phyloP scores from a whole-genome alignment of 2,113 vertebrate genomes.

The Microtus ochrogaster region DNA sequence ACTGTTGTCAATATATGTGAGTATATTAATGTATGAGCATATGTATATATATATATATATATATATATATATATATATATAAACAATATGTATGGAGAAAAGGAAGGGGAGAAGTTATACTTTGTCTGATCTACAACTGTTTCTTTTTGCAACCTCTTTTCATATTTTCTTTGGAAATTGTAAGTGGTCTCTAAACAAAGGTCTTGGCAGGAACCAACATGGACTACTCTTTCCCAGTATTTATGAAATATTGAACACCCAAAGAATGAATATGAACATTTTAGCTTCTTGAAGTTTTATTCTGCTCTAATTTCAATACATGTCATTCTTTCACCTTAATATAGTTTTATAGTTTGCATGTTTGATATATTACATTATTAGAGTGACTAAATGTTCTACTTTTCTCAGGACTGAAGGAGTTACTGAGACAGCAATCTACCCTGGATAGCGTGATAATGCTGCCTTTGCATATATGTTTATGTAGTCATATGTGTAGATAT shows the following conservation, averaged over 20 bases:
- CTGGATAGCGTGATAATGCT: not conserved
- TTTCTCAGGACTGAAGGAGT: not conserved
- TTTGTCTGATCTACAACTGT: not conserved
- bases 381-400: not conserved
- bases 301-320: not conserved
- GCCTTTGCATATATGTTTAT: not conserved
- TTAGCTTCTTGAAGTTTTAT: not conserved
- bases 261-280: not conserved
- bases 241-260: not conserved
- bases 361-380: not conserved
- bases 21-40: not conserved
- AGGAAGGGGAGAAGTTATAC: not conserved
- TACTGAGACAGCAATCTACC: not conserved
- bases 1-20: not conserved
- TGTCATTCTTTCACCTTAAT: not conserved
- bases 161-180: not conserved
- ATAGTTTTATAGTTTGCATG: not conserved
- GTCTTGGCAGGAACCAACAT: not conserved
- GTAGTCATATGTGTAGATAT: not conserved
- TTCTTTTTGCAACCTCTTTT: not conserved
- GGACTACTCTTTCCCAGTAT: not conserved
- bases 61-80: not conserved
- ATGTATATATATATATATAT: not conserved
- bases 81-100: not conserved
- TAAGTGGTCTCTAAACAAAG: not conserved